Evolutionary conservation across 2,888 invertebrate species (phyloP), one percentile per base, ranked within the genome.

Genomic region (Drosophila eohydei): DNA sequence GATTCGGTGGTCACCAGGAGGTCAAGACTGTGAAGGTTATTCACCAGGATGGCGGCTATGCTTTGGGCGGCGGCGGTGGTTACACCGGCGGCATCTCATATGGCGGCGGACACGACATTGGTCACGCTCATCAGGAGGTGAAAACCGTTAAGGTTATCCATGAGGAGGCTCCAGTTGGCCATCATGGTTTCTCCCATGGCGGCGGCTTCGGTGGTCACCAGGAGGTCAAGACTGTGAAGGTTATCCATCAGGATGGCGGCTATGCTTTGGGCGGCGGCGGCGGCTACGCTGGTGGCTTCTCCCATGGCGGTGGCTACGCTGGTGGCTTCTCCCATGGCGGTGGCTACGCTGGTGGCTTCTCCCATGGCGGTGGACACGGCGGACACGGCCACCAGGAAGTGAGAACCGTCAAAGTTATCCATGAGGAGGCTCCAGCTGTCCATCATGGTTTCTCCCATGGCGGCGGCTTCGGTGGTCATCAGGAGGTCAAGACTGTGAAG

Each of bases 221-320:
- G 52, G 84, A 88, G n/a, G 69, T 88, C 12, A 81, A 89, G 61
- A 85, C 83, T 11, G 71, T 90, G 14, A 85, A 88, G 67, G 90
- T 89, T 2, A 83, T 90, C 46, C 90, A 89, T 28, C 79, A 81
- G 32, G 78, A 75, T 26, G 67, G 43, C 43, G 85, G 71, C 11
- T 78, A 67, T 14, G 81, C 64, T 61, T 59, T 71, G 3, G 83
- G 74, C 30, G 72, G 75, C 61, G 71, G 72, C 14, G 78, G 72
- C 32, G 48, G 74, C 14, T 70, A 74, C 9, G 41, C 59, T 3
- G 83, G 83, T 7, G 81, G 83, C 8, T 63, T 50, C 43, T 60
- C 46, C 12, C 79, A 84, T 7, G 80, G 44, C 21, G 43, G 44
- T 2, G 74, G 74, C n/a, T 69, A 72, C 12, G 38, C 59, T 4